Conservation (phyloP, 1,140 invertebrate species). For the Apis florea region DNA sequence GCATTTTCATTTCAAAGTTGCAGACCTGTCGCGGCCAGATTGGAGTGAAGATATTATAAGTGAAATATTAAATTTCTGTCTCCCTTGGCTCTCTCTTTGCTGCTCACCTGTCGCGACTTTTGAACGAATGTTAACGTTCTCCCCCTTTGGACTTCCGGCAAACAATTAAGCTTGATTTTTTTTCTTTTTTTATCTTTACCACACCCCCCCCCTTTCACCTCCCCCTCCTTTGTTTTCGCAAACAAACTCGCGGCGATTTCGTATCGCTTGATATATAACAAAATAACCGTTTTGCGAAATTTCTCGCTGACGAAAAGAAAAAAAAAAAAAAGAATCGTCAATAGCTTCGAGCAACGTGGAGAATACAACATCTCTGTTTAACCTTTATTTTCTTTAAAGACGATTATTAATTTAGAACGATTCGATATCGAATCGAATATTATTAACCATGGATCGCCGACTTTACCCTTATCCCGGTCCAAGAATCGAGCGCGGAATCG, state of each 20-base stretch:
- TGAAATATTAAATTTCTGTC: constrained; percentile 75
- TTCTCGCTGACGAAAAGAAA: background rate
- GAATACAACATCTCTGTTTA: background rate
- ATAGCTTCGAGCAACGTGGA: background rate
- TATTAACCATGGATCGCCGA: background rate
- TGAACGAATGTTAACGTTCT: constrained; percentile 20
- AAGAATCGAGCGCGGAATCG: background rate
- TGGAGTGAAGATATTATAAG: constrained; percentile 76
- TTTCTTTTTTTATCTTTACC: too few species aligned
- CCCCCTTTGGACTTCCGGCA: constrained; percentile 7
- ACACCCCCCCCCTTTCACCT: too few species aligned
- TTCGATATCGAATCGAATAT: background rate
- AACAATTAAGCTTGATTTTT: constrained; percentile 45
- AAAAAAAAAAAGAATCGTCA: background rate
- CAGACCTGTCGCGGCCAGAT: constrained; percentile 74
- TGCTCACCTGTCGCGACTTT: constrained; percentile 51
- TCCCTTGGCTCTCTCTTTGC: constrained; percentile 55
- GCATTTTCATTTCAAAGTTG: constrained; percentile 77
- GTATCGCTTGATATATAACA: background rate
- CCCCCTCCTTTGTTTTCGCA: too few species aligned
- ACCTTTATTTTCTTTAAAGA: background rate
- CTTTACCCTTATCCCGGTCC: too few species aligned
- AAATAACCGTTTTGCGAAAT: background rate
- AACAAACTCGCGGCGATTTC: background rate
- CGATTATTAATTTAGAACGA: background rate